phyloP scores from a whole-genome alignment of 2,113 vertebrate species.

The Rissa tridactyla region DNA sequence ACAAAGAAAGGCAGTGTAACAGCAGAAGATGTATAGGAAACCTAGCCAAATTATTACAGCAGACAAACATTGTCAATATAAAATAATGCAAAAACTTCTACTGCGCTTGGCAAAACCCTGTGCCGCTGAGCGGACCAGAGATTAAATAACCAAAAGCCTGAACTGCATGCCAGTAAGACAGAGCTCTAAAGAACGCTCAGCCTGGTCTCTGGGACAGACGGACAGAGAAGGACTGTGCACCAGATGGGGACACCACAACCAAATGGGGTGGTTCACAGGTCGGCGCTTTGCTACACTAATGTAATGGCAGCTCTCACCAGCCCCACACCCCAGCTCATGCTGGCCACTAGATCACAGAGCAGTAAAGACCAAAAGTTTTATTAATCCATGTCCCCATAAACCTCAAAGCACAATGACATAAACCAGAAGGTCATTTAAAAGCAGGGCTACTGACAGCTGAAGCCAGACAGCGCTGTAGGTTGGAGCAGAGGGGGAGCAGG shows the following conservation, averaged over 20 bases:
- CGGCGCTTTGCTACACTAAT: neutral
- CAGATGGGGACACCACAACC: neutral
- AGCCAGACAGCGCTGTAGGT: neutral
- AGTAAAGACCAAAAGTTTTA: neutral
- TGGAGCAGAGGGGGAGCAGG: neutral
- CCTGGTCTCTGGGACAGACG: neutral
- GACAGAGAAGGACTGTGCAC: neutral
- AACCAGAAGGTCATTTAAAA: neutral
- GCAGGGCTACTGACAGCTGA: neutral
- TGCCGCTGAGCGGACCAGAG: neutral
- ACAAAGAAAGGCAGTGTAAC: conserved; percentile 58
- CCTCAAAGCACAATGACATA: neutral
- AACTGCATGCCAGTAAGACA: neutral
- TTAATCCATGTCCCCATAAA: neutral
- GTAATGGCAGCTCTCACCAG: neutral
- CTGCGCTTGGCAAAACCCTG: neutral
- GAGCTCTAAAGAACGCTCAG: neutral
- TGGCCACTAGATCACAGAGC: neutral
- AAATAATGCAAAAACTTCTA: conserved; percentile 53
- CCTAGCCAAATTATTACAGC: conserved; percentile 53
- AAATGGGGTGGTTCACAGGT: neutral
- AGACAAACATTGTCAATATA: conserved; percentile 43
- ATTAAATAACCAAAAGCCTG: neutral
- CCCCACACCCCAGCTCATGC: neutral
- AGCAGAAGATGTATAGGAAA: conserved; percentile 38